Evolutionary conservation across 2,888 invertebrate species (phyloP), one percentile per base, ranked within the genome.

Genomic region (Tanypteryx hageni): DNA sequence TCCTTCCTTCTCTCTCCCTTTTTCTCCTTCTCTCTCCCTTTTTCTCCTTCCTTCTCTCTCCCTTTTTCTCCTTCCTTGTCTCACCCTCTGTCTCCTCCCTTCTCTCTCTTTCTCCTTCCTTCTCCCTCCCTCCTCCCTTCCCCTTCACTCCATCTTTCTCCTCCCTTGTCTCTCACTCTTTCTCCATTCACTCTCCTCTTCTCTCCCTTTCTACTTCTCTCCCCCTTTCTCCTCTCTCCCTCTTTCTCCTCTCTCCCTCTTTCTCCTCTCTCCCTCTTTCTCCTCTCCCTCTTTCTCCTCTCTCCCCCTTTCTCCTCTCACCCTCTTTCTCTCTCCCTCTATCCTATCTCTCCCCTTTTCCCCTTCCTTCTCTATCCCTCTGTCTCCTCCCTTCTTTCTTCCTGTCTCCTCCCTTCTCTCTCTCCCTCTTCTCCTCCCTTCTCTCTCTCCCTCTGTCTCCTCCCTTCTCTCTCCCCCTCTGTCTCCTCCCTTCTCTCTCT

Each of bases 41-140:
- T 9, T n/a, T n/a, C n/a, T 10, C 18, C 76, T n/a, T 11, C 83
- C 84, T n/a, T n/a, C 27, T 76, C 44, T 22, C 92, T 68, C 57
- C 27, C 64, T 56, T 76, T 61, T 57, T 58, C 57, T 31, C 22
- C 82, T n/a, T n/a, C 44, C 9, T n/a, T n/a, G n/a, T n/a, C 27
- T 22, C 82, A 57, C 58, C n/a, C 22, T 3, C 13, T 27, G n/a
- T n/a, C n/a, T 57, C 16, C n/a, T 31, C 56, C 44, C 16, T 22
- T 2, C 76, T 61, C 59, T 64, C 57, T 61, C 58, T 61, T 18
- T 82, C n/a, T 44, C 31, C 91, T 16, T 27, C 7, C 91, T n/a
- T n/a, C 92, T 64, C 22, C 64, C 92, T 93, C 94, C 93, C 93
- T 93, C 93, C 93, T 93, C 84, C 92, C n/a, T n/a, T 92, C 92